Base-by-base conservation (phyloP, 2,888 invertebrate genomes). In the Enchytraeus crypticus region DNA sequence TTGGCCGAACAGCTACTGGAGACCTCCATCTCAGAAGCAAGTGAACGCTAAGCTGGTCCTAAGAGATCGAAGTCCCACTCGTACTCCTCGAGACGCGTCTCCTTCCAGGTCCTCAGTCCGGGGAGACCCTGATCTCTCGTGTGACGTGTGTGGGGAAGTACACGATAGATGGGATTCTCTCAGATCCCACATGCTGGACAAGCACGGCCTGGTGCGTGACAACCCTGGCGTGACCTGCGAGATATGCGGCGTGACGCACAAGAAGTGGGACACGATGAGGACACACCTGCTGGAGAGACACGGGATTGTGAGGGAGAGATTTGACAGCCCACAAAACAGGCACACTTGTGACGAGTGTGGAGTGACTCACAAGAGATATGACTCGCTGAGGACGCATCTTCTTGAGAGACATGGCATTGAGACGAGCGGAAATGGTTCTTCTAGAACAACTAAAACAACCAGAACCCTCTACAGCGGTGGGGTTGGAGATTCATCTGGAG, bases 1-100 rank as follows among this genome's bases (percentile, higher is more conserved):
- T 3, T 60, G 60, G 60, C 60, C 60, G 14, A 59, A 34, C 38
- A 55, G 49, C 18, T 60, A 60, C 57, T 43, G 30, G 34, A 29
- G 30, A 21, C 32, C 32, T 27, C 45, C 45, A 11, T 21, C 51
- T 32, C 56, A 32, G 21, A 58, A 45, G 21, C 30, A 32, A 26
- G n/a, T 21, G 29, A 58, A 46, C 26, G n/a, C 60, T 18, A 57
- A 30, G 30, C 4, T 60, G 27, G 57, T 60, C 23, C 38, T 60
- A 5, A 23, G 33, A 5, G 59, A 59, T 27, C 2, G 33, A 18
- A 54, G 54, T 38, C 54, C 32, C 1, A 21, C 54, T 23, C 32
- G 45, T 1, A 27, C 57, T n/a, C 57, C 57, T 2, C 57, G 57
- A 23, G 33, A 26, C 23, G 46, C 26, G 5, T 29, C 57, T 29